phyloP scores from a whole-genome alignment of 2,888 invertebrate species.

The Cheilosia urbana region DNA sequence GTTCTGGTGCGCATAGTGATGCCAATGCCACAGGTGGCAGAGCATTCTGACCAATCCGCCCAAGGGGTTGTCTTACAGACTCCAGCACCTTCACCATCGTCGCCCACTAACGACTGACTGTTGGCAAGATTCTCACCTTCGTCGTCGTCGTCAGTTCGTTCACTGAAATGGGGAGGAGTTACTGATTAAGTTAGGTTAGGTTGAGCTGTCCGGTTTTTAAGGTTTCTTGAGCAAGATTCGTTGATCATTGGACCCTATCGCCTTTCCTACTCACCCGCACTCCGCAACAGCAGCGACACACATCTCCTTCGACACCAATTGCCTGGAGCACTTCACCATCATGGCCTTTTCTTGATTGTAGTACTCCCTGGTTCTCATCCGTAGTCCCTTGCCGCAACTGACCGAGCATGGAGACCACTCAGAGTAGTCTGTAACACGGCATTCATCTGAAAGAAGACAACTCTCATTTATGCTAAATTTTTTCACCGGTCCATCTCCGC shows the following conservation, averaged over 20 bases:
- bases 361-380: conserved; percentile 91
- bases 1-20: conserved; percentile 89
- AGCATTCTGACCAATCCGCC: conserved; percentile 89
- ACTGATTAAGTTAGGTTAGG: too few species aligned
- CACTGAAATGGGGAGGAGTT: conserved; percentile 13
- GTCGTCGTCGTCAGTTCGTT: conserved; percentile 80
- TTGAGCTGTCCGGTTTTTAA: too few species aligned
- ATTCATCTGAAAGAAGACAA: conserved; percentile 87
- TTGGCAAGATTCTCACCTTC: conserved; percentile 83
- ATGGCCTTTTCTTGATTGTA: conserved; percentile 88
- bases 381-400: conserved; percentile 93
- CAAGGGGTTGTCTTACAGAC: conserved; percentile 82
- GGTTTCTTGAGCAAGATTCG: too few species aligned
- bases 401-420: conserved; percentile 93
- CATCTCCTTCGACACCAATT: conserved; percentile 95
- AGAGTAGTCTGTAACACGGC: conserved; percentile 90
- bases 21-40: conserved; percentile 92
- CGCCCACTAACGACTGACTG: conserved; percentile 80
- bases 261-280: conserved; percentile 86
- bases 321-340: conserved; percentile 88
- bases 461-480: not conserved
- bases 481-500: not conserved
- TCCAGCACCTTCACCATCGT: conserved; percentile 82
- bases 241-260: too few species aligned
- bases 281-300: conserved; percentile 91